Conservation (phyloP, 2,888 invertebrate genomes). For the Pyrochroa serraticornis region DNA sequence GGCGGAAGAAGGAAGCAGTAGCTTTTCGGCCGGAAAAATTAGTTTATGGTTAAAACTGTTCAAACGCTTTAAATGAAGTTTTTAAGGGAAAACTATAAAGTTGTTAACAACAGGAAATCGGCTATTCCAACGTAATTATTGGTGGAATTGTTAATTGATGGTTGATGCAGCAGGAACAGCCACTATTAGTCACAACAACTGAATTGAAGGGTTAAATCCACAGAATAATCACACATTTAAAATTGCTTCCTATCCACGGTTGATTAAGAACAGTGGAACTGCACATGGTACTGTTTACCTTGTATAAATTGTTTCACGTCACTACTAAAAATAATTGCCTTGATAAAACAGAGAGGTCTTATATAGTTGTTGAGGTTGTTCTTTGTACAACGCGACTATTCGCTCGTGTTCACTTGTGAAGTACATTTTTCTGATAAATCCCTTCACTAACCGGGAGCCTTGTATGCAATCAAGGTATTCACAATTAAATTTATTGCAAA, state of each 20-base stretch:
- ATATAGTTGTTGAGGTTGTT: conserved; percentile 39
- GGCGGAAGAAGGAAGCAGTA: too few relatives aligned
- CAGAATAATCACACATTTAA: neutral
- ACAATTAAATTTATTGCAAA: conserved; percentile 29
- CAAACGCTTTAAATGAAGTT: too few relatives aligned
- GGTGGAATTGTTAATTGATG: neutral
- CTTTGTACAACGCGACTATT: conserved; percentile 26
- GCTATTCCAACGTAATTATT: too few relatives aligned
- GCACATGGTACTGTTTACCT: conserved; percentile 27
- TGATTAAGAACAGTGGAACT: neutral
- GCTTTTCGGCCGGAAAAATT: too few relatives aligned
- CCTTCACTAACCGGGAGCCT: conserved; percentile 37
- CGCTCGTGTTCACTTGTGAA: conserved; percentile 28
- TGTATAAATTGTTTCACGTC: conserved; percentile 36
- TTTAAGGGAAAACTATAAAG: too few relatives aligned
- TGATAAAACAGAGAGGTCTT: conserved; percentile 45
- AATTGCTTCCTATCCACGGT: neutral
- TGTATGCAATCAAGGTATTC: conserved; percentile 36
- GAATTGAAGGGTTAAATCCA: neutral
- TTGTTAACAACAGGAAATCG: too few relatives aligned
- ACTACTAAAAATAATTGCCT: conserved; percentile 46
- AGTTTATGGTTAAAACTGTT: too few relatives aligned
- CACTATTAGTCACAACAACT: neutral
- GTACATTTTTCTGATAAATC: conserved; percentile 38
- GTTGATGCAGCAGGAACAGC: neutral